These are phyloP conservation scores for Argyra leucocephala DNA, from an alignment of 2,888 invertebrate species.

Conservation along the genomic window DNA sequence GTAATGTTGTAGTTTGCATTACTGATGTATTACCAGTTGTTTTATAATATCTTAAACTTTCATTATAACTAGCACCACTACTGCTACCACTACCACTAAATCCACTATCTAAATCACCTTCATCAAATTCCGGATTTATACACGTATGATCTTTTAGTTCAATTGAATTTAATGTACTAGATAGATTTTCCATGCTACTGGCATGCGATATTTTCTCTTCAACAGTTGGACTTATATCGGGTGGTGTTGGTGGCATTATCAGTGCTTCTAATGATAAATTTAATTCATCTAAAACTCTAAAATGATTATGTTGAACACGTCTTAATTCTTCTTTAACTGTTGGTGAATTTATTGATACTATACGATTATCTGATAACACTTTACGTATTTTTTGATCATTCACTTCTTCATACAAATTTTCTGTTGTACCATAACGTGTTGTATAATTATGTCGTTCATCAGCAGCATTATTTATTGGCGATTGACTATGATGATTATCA, in stretches of 20 bases:
- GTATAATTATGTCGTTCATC: slow-evolving; percentile 57
- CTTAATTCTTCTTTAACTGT: slow-evolving; percentile 76
- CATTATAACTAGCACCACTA: slow-evolving; percentile 72
- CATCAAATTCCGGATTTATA: slow-evolving; percentile 42
- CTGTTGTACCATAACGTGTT: slow-evolving; percentile 72
- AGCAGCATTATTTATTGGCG: slow-evolving; percentile 24
- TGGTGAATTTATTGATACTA: slow-evolving; percentile 57
- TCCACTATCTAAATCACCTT: slow-evolving; percentile 65
- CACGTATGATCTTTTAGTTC: slow-evolving; percentile 43
- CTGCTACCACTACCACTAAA: slow-evolving; percentile 59
- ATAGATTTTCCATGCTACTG: slow-evolving; percentile 41
- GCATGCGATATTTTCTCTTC: slow-evolving; percentile 45
- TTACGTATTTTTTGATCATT: slow-evolving; percentile 43
- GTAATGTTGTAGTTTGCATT: slow-evolving; percentile 33
- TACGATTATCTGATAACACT: slow-evolving; percentile 47
- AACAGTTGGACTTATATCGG: slow-evolving; percentile 46
- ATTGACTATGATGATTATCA: slow-evolving; percentile 24
- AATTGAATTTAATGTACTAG: slow-evolving; percentile 40
- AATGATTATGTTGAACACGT: slow-evolving; percentile 72
- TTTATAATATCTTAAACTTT: slow-evolving; percentile 53
- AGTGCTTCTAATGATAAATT: slow-evolving; percentile 82
- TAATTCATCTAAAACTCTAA: slow-evolving; percentile 72
- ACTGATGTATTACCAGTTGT: slow-evolving; percentile 32
- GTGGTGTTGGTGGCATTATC: slow-evolving; percentile 67
- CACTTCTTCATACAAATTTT: slow-evolving; percentile 46